These are phyloP conservation scores for Ceramica pisi DNA, from an alignment of 2,888 invertebrate species.

Conservation along the genomic window DNA sequence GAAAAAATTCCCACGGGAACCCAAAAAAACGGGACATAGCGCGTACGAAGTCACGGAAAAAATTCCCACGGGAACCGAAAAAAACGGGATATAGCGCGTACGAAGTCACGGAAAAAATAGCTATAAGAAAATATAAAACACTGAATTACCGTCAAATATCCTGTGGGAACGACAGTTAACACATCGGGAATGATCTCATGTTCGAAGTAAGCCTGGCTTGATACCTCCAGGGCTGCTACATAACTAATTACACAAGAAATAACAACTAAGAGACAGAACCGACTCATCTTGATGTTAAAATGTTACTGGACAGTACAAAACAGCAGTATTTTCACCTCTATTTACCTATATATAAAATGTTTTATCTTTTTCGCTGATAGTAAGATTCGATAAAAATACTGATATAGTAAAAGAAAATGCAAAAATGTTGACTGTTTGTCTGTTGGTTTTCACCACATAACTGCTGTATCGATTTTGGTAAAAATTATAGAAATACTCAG, in stretches of 20 bases:
- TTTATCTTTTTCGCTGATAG: not conserved
- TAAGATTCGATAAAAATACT: not conserved
- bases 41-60: too few relatives aligned
- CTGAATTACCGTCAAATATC: conserved; percentile 51
- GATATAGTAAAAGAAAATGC: not conserved
- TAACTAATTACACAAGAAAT: conserved; percentile 10
- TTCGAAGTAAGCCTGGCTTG: conserved; percentile 59
- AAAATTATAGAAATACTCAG: too few relatives aligned
- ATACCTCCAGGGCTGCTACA: conserved; percentile 1
- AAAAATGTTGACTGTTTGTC: not conserved
- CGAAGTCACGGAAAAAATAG: too few relatives aligned
- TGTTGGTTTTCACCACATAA: not conserved
- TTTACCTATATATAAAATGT: not conserved
- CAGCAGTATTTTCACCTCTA: not conserved
- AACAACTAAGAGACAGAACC: conserved; percentile 19
- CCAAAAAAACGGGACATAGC: too few relatives aligned
- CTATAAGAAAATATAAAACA: too few relatives aligned
- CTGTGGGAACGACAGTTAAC: conserved; percentile 30
- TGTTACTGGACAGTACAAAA: not conserved
- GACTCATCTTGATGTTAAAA: conserved; percentile 33
- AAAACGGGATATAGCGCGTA: too few relatives aligned
- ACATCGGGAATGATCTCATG: conserved; percentile 61
- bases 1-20: too few relatives aligned
- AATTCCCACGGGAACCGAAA: too few relatives aligned
- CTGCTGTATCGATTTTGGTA: too few relatives aligned